These are phyloP conservation scores for Drosophila athabasca DNA, from an alignment of 1,140 invertebrate genomes.

Conservation along the genomic window DNA sequence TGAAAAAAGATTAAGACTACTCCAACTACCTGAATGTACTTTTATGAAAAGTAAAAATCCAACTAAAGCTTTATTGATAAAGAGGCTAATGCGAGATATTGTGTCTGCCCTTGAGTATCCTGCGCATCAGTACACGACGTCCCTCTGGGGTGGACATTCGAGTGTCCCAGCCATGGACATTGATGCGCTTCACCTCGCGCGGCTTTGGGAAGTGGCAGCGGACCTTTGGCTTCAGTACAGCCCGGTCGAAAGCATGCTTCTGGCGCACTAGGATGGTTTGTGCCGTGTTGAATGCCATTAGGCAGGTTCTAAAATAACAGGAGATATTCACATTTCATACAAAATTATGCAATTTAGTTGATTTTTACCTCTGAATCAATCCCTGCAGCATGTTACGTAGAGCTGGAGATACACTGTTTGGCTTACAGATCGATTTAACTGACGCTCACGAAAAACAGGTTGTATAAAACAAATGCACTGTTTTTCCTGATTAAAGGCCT, in stretches of 20 bases:
- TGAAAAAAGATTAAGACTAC: neutral
- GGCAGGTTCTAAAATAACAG: constrained; percentile 39
- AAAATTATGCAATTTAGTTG: neutral
- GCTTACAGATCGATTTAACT: too few species aligned
- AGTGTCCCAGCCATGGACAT: constrained; percentile 87
- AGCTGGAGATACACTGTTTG: too few species aligned
- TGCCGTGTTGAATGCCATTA: constrained; percentile 41
- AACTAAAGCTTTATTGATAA: constrained; percentile 40
- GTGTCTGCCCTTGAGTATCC: constrained; percentile 89
- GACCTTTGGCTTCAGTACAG: constrained; percentile 83
- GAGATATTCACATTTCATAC: constrained; percentile 3
- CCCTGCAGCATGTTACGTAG: constrained; percentile 59
- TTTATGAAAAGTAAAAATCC: constrained; percentile 13
- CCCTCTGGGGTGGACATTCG: constrained; percentile 88
- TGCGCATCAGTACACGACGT: constrained; percentile 88
- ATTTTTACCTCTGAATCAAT: constrained; percentile 60
- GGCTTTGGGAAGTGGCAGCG: constrained; percentile 89
- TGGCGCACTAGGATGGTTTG: constrained; percentile 64
- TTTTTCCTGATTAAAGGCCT: too few species aligned
- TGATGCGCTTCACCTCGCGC: constrained; percentile 88
- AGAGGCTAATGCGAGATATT: constrained; percentile 87
- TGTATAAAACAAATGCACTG: too few species aligned
- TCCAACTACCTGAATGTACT: neutral
- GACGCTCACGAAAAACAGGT: too few species aligned
- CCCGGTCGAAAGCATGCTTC: constrained; percentile 72